Evolutionary conservation across 1,140 invertebrate genomes (phyloP).

Genomic region (Drosophila teissieri): DNA sequence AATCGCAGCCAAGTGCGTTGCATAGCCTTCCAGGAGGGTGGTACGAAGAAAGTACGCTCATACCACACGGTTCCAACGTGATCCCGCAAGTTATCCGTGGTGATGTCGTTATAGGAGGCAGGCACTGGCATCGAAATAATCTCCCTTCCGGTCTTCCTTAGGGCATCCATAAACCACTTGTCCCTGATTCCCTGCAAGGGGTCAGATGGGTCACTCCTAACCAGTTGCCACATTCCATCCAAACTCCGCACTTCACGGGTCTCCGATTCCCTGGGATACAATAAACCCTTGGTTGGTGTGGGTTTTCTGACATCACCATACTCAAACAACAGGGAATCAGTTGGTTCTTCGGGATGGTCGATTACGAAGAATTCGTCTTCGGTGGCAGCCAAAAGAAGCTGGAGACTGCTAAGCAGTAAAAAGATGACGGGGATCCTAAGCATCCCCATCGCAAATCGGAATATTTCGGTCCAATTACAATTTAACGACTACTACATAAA

Average conservation of each 20-base stretch:
- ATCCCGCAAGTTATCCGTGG: constrained; percentile 92
- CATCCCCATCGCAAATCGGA: neutral
- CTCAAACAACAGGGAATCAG: constrained; percentile 18
- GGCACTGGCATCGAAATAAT: constrained; percentile 95
- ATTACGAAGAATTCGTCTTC: neutral
- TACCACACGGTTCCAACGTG: constrained; percentile 98
- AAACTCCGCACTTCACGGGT: constrained; percentile 90
- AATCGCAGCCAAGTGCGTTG: constrained; percentile 93
- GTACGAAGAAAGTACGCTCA: constrained; percentile 91
- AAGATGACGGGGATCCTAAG: neutral
- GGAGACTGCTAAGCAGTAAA: neutral
- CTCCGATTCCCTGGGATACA: constrained; percentile 93
- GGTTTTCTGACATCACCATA: constrained; percentile 36
- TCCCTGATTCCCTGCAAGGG: constrained; percentile 89
- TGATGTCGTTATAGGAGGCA: constrained; percentile 97
- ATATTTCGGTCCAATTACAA: neutral
- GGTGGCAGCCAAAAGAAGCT: neutral
- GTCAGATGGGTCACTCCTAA: constrained; percentile 87
- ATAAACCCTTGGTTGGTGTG: constrained; percentile 85
- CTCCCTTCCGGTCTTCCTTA: constrained; percentile 23
- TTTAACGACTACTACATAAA: neutral
- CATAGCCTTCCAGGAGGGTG: constrained; percentile 88
- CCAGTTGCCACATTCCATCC: constrained; percentile 96
- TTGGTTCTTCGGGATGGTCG: neutral
- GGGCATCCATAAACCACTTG: constrained; percentile 88